Evolutionary conservation across 2,888 invertebrate species (phyloP).

Genomic region (Pilophorus perplexus): DNA sequence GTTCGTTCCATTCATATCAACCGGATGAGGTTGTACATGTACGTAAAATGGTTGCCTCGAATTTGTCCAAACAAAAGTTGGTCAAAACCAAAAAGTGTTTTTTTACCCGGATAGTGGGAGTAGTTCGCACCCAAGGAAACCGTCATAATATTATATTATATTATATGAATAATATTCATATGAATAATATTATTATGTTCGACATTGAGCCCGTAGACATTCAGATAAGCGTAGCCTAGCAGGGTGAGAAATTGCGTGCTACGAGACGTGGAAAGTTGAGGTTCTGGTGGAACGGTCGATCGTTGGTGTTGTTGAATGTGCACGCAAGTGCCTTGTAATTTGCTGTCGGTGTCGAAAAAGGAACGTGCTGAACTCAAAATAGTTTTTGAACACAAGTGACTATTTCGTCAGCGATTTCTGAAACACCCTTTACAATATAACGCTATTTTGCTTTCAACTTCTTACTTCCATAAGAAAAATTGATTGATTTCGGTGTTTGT

Average conservation of each 20-base stretch:
- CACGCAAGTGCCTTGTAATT: background rate
- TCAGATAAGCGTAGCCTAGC: background rate
- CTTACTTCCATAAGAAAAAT: too few species aligned
- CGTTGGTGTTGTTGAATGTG: background rate
- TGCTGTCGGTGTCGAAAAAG: slow-evolving; percentile 10
- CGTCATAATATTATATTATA: too few species aligned
- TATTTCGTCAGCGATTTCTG: background rate
- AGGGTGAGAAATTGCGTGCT: background rate
- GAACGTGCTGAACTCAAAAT: too few species aligned
- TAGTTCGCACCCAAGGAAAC: background rate
- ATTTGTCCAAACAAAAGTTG: background rate
- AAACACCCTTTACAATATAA: too few species aligned
- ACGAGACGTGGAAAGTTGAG: background rate
- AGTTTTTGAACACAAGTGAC: slow-evolving; percentile 10
- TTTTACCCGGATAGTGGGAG: too few species aligned
- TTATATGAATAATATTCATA: too few species aligned
- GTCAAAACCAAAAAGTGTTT: background rate
- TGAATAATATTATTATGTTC: too few species aligned
- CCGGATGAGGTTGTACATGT: background rate
- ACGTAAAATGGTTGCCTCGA: too few species aligned
- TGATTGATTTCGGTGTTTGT: too few species aligned
- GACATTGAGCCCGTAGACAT: too few species aligned
- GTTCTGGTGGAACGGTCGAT: background rate
- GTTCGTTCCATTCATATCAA: too few species aligned
- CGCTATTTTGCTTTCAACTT: too few species aligned